Conservation (phyloP, 2,888 invertebrate genomes). For the Morpho deidamia region DNA sequence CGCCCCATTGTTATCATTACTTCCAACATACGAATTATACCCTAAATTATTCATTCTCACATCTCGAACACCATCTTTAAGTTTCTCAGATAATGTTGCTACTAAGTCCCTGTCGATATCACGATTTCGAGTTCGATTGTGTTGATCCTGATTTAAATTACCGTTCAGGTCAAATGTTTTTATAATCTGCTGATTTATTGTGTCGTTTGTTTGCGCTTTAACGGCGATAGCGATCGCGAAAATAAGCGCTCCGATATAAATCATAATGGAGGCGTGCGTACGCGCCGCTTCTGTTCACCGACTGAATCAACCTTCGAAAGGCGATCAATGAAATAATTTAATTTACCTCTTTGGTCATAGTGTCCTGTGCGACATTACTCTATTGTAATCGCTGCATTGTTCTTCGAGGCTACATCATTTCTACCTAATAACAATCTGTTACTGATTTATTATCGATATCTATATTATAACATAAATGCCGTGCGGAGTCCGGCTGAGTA, state of each 20-base stretch:
- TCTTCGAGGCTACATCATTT: slow-evolving; percentile 2
- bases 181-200: slow-evolving; percentile 42
- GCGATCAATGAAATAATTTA: slow-evolving; percentile 29
- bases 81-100: slow-evolving; percentile 41
- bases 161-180: slow-evolving; percentile 43
- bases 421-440: not conserved
- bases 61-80: slow-evolving; percentile 31
- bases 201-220: slow-evolving; percentile 39
- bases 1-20: slow-evolving; percentile 29
- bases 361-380: slow-evolving; percentile 35
- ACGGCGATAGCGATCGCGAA: slow-evolving; percentile 50
- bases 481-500: too few relatives aligned
- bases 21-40: slow-evolving; percentile 39
- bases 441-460: not conserved
- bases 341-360: slow-evolving; percentile 20
- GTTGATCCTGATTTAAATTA: slow-evolving; percentile 44
- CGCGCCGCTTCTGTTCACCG: slow-evolving; percentile 48
- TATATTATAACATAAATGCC: too few relatives aligned
- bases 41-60: slow-evolving; percentile 22
- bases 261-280: slow-evolving; percentile 58
- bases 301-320: slow-evolving; percentile 41
- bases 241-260: slow-evolving; percentile 41
- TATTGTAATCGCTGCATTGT: slow-evolving; percentile 44
- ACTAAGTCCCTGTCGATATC: slow-evolving; percentile 48
- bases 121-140: slow-evolving; percentile 41